Base-by-base conservation (phyloP, 2,113 vertebrate species). In the Cisticola juncidis region DNA sequence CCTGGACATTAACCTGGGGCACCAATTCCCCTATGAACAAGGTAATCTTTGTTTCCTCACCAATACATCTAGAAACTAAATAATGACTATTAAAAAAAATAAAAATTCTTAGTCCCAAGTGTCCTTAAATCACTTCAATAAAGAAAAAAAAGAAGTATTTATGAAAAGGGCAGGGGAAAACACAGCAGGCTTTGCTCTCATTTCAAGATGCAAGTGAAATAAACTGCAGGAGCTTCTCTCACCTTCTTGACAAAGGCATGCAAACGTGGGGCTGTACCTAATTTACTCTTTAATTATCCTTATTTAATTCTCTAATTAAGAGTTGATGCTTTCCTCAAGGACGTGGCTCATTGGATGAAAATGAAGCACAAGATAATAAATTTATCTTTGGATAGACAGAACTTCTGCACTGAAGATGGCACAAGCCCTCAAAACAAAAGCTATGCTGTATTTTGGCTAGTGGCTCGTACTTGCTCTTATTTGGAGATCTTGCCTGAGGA, bases 1-100 rank as follows among this genome's bases (percentile, higher is more conserved):
- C 98, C 97, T 98, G 98, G 97, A 92, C 88, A 86, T 97, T 98
- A 98, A 98, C 97, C 98, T 97, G 97, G 96, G 98, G 98, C 98
- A 95, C 95, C 86, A 94, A 97, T 96, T 96, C 96, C 82, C 96
- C 95, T 84, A 84, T 38, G 92, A 98, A 98, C 97, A 98, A 97
- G 97, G 97, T 98, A 97, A 98, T 97, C 98, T 97, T 98, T 98
- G 98, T 98, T 98, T 98, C 95, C 94, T 95, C 82, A 97, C 90
- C 86, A 94, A 97, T 97, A 97, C 93, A 93, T 97, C 95, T 92
- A 98, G 93, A 97, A 97, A 95, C 81, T 76, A 96, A 94, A 92
- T 87, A 91, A 94, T 94, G 40, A 91, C 61, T 81, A 86, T 38
- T 79, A 78, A 95, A 90, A 90, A 96, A 73, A 84, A 36, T 4